Evolutionary conservation across 2,888 invertebrate genomes (phyloP), one percentile per base, ranked within the genome.

Genomic region (Chloroclysta siterata): DNA sequence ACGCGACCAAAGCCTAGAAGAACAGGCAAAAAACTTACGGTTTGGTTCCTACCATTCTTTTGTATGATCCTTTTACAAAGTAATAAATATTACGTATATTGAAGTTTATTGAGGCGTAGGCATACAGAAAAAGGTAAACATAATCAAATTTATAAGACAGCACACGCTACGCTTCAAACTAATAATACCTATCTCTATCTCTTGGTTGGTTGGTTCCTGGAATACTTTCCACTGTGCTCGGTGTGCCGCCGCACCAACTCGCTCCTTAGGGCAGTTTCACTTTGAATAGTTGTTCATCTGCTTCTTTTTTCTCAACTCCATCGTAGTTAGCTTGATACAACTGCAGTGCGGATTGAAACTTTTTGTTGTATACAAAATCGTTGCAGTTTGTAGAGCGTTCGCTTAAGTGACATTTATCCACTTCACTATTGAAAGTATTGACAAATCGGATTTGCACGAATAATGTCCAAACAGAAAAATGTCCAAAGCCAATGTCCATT

Each of bases 221-320:
- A 60, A 65, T 60, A 46, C 42, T 65, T 60, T 28, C 15, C 55
- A 41, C 44, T 44, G 53, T 58, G 50, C 44, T 50, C 53, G 54
- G 41, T 17, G 46, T 50, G 57, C 54, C 53, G 57, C 44, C 14
- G 54, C 14, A 61, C 59, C 68, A 70, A 69, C 72, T 77, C 64
- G 56, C 66, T 72, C 65, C 65, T 72, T 57, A 66, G 62, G 68
- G 69, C 71, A 68, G 72, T 70, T 69, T 66, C 66, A 68, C 75
- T 73, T 71, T 67, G 66, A 74, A 74, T 72, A 71, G 68, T 68
- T 63, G 63, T 65, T 63, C 69, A 63, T 65, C 61, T 58, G 17
- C 47, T 60, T 66, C 57, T 66, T 70, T 72, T 72, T 70, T 68
- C 65, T 42, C 44, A 70, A 70, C 65, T 70, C 39, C 51, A 22